phyloP scores from a whole-genome alignment of 2,888 invertebrate genomes.

The Dexiosoma caninum region DNA sequence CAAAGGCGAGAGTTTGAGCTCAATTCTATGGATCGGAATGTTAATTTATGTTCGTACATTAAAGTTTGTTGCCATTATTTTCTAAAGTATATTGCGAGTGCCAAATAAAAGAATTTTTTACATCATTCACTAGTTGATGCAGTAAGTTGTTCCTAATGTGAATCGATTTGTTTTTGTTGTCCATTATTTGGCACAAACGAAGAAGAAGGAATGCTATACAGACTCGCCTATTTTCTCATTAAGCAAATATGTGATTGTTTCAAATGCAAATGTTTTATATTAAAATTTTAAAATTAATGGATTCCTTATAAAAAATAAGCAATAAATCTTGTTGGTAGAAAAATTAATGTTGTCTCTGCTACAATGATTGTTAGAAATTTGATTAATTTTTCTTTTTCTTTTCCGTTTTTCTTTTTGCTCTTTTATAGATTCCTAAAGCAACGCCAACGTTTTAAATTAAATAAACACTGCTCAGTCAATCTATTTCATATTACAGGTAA shows the following conservation, averaged over 20 bases:
- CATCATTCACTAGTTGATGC: slow-evolving; percentile 3
- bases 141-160: slow-evolving; percentile 12
- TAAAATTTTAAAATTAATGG: slow-evolving; percentile 5
- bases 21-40: slow-evolving; percentile 50
- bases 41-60: slow-evolving; percentile 54
- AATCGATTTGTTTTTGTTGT: slow-evolving; percentile 19
- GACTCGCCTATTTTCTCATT: slow-evolving; percentile 4
- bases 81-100: background rate
- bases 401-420: background rate
- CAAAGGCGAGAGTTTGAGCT: background rate
- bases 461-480: background rate
- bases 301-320: background rate
- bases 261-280: background rate
- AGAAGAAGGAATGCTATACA: background rate
- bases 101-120: background rate
- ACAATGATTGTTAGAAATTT: no score
- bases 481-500: background rate
- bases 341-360: slow-evolving; percentile 3
- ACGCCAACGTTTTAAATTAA: slow-evolving; percentile 8
- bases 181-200: background rate
- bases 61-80: slow-evolving; percentile 1
- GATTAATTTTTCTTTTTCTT: no score
- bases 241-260: background rate
- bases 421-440: slow-evolving; percentile 36
- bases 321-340: slow-evolving; percentile 19